Conservation (phyloP, 2,888 invertebrate species). For the Catocala sponsa region DNA sequence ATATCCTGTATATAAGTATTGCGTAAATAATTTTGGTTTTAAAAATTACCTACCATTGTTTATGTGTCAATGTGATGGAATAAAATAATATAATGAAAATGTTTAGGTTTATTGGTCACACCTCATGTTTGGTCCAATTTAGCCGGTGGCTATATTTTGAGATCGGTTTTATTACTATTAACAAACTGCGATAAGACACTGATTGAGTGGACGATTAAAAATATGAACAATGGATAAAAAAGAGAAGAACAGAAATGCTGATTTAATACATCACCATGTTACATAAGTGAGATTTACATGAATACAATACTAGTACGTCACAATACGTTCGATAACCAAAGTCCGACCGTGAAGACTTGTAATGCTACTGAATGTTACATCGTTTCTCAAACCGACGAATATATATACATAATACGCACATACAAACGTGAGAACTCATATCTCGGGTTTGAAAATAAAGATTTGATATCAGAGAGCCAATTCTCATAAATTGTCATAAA, state of each 20-base stretch:
- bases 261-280: conserved; percentile 27
- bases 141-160: conserved; percentile 1
- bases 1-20: too few relatives aligned
- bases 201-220: conserved; percentile 30
- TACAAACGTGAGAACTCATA: too few relatives aligned
- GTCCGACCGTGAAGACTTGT: conserved; percentile 30
- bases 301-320: conserved; percentile 30
- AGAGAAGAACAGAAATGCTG: conserved; percentile 20
- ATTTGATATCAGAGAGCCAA: too few relatives aligned
- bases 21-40: too few relatives aligned
- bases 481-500: too few relatives aligned
- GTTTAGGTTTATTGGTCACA: too few relatives aligned
- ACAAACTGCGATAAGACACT: conserved; percentile 20
- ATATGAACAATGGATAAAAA: conserved; percentile 36
- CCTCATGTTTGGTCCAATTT: too few relatives aligned
- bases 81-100: too few relatives aligned
- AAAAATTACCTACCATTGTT: too few relatives aligned
- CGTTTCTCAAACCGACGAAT: conserved; percentile 4
- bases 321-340: conserved; percentile 20
- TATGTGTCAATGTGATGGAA: too few relatives aligned
- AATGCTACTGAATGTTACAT: conserved; percentile 24
- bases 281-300: conserved; percentile 23
- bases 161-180: conserved; percentile 10
- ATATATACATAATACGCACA: not conserved
- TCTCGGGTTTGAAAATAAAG: too few relatives aligned